These are phyloP conservation scores for Eulemur rubriventer DNA, from an alignment of 2,797 vertebrate species.

Conservation along the genomic window DNA sequence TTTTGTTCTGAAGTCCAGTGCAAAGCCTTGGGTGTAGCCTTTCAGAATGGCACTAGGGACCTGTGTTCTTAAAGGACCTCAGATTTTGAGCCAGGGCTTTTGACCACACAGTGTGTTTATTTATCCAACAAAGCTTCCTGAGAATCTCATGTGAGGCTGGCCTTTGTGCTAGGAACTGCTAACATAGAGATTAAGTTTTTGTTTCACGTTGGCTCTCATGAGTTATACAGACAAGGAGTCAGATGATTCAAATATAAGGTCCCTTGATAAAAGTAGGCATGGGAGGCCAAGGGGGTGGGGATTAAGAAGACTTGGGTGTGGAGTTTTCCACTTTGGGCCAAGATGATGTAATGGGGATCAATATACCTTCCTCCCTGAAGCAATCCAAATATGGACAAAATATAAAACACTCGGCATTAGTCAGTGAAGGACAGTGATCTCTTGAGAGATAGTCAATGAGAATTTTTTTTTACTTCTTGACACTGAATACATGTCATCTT, in stretches of 20 bases:
- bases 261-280: not conserved
- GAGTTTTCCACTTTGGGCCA: not conserved
- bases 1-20: not conserved
- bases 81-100: not conserved
- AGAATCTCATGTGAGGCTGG: not conserved
- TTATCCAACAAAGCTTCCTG: not conserved
- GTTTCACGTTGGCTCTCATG: not conserved
- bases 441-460: not conserved
- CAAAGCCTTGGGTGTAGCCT: not conserved
- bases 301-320: not conserved
- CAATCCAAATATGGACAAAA: not conserved
- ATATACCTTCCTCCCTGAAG: not conserved
- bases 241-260: not conserved
- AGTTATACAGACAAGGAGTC: not conserved
- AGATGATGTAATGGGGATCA: not conserved
- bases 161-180: not conserved
- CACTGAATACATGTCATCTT: not conserved
- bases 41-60: not conserved
- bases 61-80: not conserved
- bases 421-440: not conserved
- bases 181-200: not conserved
- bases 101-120: rapidly evolving
- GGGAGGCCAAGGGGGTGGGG: not conserved
- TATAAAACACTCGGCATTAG: not conserved
- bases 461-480: not conserved